phyloP scores from a whole-genome alignment of 2,113 vertebrate species.

The Rhagologus leucostigma region DNA sequence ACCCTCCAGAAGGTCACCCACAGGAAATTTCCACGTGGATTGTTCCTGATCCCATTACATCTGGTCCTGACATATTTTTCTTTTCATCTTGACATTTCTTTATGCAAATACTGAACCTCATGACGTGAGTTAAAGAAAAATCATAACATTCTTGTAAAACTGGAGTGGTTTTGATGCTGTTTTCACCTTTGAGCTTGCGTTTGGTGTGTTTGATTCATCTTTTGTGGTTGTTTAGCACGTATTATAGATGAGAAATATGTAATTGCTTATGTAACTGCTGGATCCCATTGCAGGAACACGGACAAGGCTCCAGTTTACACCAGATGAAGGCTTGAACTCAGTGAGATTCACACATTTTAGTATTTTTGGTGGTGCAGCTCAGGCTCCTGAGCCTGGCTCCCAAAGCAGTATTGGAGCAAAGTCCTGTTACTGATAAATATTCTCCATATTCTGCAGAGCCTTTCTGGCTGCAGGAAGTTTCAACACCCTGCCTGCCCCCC shows the following conservation, averaged over 20 bases:
- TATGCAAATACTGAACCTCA: not conserved
- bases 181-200: not conserved
- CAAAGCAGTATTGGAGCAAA: not conserved
- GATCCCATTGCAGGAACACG: not conserved
- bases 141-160: not conserved
- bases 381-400: not conserved
- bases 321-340: not conserved
- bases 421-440: not conserved
- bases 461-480: not conserved
- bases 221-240: not conserved
- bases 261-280: not conserved
- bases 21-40: not conserved
- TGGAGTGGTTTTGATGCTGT: not conserved
- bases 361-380: not conserved
- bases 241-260: not conserved
- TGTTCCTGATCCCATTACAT: not conserved
- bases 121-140: not conserved
- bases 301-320: not conserved
- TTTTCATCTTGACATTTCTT: not conserved
- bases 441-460: not conserved
- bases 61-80: not conserved
- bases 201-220: not conserved
- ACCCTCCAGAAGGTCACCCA: not conserved
- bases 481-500: not conserved
- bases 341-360: not conserved